Percentiles rank a stretch among this genome's conserved stretches.
Evolutionary conservation across 1,140 invertebrate species (phyloP).

Genomic region (Hyposmocoma kahamanoa): DNA sequence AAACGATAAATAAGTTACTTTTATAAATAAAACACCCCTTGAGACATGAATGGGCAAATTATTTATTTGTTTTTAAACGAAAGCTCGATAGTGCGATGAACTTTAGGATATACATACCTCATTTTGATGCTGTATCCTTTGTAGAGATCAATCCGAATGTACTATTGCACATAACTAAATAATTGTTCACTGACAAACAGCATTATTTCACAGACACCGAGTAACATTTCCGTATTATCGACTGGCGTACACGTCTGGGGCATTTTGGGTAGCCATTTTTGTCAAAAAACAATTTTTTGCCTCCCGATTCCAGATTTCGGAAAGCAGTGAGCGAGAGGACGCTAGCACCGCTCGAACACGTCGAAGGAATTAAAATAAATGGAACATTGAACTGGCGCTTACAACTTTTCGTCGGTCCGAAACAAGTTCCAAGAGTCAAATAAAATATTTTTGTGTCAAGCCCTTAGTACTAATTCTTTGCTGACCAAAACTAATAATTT

Average conservation of each 20-base stretch:
- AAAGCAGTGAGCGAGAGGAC: conserved; percentile 51
- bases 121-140: conserved; percentile 67
- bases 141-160: conserved; percentile 64
- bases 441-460: too few species aligned
- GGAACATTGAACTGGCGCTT: conserved; percentile 37
- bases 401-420: not conserved
- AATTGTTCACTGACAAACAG: conserved; percentile 69
- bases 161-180: conserved; percentile 67
- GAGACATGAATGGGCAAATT: conserved; percentile 32
- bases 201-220: conserved; percentile 65
- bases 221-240: conserved; percentile 53
- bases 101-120: conserved; percentile 54
- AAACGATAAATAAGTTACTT: conserved; percentile 36
- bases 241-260: conserved; percentile 41
- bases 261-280: conserved; percentile 62
- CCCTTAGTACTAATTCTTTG: too few species aligned
- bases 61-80: conserved; percentile 65
- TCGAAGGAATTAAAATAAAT: conserved; percentile 50
- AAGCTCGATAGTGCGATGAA: conserved; percentile 59
- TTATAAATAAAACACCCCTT: conserved; percentile 50
- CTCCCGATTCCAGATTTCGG: conserved; percentile 49
- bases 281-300: conserved; percentile 54
- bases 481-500: too few species aligned
- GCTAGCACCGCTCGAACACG: conserved; percentile 49
- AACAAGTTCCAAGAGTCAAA: too few species aligned